Evolutionary conservation across 2,888 invertebrate genomes (phyloP).

Genomic region (Idaea aversata): DNA sequence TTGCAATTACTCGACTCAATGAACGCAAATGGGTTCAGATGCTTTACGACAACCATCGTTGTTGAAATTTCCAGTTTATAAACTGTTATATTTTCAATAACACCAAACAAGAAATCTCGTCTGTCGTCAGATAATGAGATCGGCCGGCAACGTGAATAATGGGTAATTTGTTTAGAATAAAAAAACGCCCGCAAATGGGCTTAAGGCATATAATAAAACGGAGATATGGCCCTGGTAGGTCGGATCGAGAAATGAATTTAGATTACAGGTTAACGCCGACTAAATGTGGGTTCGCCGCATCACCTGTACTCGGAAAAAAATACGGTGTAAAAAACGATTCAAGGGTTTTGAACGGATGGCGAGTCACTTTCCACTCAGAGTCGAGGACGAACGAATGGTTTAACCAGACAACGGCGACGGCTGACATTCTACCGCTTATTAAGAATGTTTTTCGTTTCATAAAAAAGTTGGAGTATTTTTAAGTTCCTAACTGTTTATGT

Average conservation of each 20-base stretch:
- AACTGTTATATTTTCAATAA: conserved; percentile 34
- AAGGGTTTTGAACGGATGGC: conserved; percentile 33
- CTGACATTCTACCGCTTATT: conserved; percentile 56
- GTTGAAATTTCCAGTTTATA: conserved; percentile 44
- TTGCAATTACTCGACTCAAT: conserved; percentile 66
- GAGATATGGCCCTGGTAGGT: conserved; percentile 74
- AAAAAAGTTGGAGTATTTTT: conserved; percentile 47
- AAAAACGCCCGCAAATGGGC: conserved; percentile 75
- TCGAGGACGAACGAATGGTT: conserved; percentile 26
- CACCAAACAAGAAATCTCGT: conserved; percentile 36
- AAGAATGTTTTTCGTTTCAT: conserved; percentile 50
- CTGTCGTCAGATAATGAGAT: conserved; percentile 69
- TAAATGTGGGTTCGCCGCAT: conserved; percentile 74
- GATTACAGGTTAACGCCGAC: conserved; percentile 79
- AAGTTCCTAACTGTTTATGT: conserved; percentile 46
- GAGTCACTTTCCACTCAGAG: not conserved
- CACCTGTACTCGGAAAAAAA: conserved; percentile 74
- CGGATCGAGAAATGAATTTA: conserved; percentile 80
- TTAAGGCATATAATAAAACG: conserved; percentile 77
- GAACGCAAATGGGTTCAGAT: conserved; percentile 64
- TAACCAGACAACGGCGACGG: conserved; percentile 34
- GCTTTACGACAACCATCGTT: conserved; percentile 53
- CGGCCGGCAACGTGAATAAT: conserved; percentile 69
- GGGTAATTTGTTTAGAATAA: conserved; percentile 77
- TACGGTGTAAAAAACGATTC: conserved; percentile 50